These are phyloP conservation scores for Prunella strophiata DNA, from an alignment of 2,797 vertebrate genomes.

Conservation along the genomic window DNA sequence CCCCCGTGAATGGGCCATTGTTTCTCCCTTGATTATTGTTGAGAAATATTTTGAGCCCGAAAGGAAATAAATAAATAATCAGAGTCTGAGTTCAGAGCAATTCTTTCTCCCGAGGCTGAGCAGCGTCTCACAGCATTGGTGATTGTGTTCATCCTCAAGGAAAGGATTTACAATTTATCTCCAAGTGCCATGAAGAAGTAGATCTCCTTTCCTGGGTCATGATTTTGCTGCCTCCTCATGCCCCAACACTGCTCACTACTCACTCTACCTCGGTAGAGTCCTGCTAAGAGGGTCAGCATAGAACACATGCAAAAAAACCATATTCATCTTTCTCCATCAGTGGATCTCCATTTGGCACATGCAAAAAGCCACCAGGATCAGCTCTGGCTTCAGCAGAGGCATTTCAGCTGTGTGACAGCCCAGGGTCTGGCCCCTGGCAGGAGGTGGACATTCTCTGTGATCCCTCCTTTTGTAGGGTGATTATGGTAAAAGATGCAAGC, in stretches of 20 bases:
- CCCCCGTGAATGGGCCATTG: not conserved
- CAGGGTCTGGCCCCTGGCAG: not conserved
- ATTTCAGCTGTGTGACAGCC: not conserved
- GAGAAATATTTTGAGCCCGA: not conserved
- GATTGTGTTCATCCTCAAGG: not conserved
- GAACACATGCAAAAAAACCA: not conserved
- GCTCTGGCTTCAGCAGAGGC: not conserved
- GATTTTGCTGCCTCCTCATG: not conserved
- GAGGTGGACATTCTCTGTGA: not conserved
- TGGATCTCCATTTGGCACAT: not conserved
- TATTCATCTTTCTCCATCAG: fast-evolving
- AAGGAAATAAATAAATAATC: not conserved
- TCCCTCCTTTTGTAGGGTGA: not conserved
- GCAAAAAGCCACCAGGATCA: not conserved
- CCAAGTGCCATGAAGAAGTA: not conserved
- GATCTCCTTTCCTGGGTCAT: not conserved
- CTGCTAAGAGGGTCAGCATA: not conserved
- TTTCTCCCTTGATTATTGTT: not conserved
- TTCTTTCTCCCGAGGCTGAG: not conserved
- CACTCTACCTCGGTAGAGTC: not conserved
- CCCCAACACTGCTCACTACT: not conserved
- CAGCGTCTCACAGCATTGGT: fast-evolving
- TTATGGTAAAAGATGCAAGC: not conserved
- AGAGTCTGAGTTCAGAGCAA: not conserved
- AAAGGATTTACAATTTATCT: not conserved